These are phyloP conservation scores for sheep (Ovis aries) DNA, from an alignment of 2,113 vertebrate species.

Conservation along the genomic window ARS-UI_Ramb_v3.0 NC_056055.1:245671501-245672000, in stretches of 20 bases:
- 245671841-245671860: neutral
- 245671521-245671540: neutral
- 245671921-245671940: neutral
- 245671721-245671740: neutral
- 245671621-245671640: neutral
- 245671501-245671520: neutral
- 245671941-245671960: neutral
- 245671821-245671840: neutral
- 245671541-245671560: neutral
- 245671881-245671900: neutral
- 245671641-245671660: neutral
- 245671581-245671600: neutral
- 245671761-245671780: neutral
- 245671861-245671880: neutral
- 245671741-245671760: neutral
- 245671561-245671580: neutral
- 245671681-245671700: fast-evolving
- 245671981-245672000: neutral
- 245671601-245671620: neutral
- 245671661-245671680: neutral
- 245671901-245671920: neutral
- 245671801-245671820: neutral
- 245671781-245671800: neutral
- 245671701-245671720: fast-evolving
- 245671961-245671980: neutral